Conservation (phyloP, 2,888 invertebrate genomes). For the Brachypalpus laphriformis region DNA sequence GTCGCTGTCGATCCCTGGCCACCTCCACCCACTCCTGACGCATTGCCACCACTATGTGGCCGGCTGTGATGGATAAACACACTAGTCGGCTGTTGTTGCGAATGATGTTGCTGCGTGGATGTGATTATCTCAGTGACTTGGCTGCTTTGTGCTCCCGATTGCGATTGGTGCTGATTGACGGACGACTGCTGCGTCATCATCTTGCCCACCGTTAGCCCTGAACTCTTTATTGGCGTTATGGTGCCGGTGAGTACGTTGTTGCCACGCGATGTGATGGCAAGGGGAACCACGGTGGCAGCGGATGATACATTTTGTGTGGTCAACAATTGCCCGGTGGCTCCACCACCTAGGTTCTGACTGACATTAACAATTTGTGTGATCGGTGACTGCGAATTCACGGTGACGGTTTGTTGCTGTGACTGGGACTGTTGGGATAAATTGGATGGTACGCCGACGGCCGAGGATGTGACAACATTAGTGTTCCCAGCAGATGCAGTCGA, state of each 20-base stretch:
- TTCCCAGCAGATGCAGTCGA: constrained; percentile 54
- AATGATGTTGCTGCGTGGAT: constrained; percentile 64
- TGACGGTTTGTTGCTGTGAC: constrained; percentile 67
- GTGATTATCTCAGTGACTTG: constrained; percentile 71
- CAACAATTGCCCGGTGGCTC: constrained; percentile 76
- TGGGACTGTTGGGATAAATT: constrained; percentile 40
- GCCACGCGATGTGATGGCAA: constrained; percentile 80
- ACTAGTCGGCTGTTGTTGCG: constrained; percentile 75
- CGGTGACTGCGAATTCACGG: constrained; percentile 70
- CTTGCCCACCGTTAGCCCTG: constrained; percentile 81
- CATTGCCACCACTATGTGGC: constrained; percentile 75
- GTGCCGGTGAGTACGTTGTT: constrained; percentile 81
- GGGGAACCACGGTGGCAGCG: constrained; percentile 80
- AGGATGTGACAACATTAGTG: constrained; percentile 50
- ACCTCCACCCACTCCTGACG: constrained; percentile 73
- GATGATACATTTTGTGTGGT: constrained; percentile 77
- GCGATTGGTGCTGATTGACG: constrained; percentile 46
- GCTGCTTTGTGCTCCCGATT: constrained; percentile 55
- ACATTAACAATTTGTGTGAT: constrained; percentile 79
- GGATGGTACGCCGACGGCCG: constrained; percentile 43
- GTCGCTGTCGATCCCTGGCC: constrained; percentile 75
- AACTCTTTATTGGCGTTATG: constrained; percentile 81
- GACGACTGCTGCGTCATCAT: constrained; percentile 78
- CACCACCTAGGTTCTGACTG: constrained; percentile 75
- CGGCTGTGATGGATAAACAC: constrained; percentile 79